Evolutionary conservation across 1,140 invertebrate species (phyloP).

Genomic region (Achroia grisella): DNA sequence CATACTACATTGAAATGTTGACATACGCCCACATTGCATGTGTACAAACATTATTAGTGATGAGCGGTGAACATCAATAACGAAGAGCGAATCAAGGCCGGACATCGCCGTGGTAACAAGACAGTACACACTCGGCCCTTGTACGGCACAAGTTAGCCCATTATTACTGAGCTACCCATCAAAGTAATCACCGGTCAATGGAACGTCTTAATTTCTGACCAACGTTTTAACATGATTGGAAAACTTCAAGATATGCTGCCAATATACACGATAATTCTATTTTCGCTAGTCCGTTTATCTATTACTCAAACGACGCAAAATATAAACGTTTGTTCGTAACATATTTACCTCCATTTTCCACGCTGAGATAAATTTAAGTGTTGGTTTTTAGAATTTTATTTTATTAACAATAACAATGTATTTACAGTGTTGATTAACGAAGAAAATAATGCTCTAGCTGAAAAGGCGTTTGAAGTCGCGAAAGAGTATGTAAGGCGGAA

Average conservation of each 20-base stretch:
- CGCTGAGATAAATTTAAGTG: too few species aligned
- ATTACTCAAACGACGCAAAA: slow-evolving; percentile 74
- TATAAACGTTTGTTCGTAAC: slow-evolving; percentile 75
- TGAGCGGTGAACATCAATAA: slow-evolving; percentile 41
- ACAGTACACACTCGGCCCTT: slow-evolving; percentile 31
- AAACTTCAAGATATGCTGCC: neutral
- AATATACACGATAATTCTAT: slow-evolving; percentile 10
- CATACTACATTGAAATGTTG: neutral
- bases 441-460: slow-evolving; percentile 79
- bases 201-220: neutral
- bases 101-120: slow-evolving; percentile 54
- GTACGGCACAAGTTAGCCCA: neutral
- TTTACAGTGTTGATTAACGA: slow-evolving; percentile 82
- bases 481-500: slow-evolving; percentile 80
- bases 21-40: neutral
- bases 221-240: neutral
- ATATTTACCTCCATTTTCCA: slow-evolving; percentile 1
- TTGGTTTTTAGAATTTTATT: too few species aligned
- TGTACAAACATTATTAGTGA: slow-evolving; percentile 14
- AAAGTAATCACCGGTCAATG: neutral
- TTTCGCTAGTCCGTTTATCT: slow-evolving; percentile 16
- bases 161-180: neutral
- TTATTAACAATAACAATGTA: slow-evolving; percentile 2
- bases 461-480: slow-evolving; percentile 79
- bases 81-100: slow-evolving; percentile 46